phyloP scores from a whole-genome alignment of 2,797 vertebrate genomes.

The Sebastes minor region DNA sequence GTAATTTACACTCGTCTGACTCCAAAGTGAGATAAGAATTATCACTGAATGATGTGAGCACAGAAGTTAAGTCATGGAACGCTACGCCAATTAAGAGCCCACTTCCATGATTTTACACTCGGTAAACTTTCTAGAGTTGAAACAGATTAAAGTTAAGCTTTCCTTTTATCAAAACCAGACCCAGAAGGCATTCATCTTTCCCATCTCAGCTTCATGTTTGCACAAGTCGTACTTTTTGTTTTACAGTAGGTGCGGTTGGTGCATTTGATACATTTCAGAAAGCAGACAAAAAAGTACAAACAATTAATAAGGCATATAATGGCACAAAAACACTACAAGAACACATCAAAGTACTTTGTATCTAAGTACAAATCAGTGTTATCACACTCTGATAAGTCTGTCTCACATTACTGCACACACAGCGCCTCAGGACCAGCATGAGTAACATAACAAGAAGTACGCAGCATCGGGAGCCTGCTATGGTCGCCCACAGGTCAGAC shows the following conservation, averaged over 20 bases:
- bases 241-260: slow-evolving; percentile 31
- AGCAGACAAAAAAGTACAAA: slow-evolving; percentile 41
- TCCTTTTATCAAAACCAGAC: slow-evolving; percentile 41
- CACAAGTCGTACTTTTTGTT: slow-evolving; percentile 32
- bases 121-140: slow-evolving; percentile 44
- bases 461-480: background rate
- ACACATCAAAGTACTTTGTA: slow-evolving; percentile 55
- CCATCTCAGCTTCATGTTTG: slow-evolving; percentile 42
- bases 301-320: slow-evolving; percentile 43
- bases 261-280: slow-evolving; percentile 55
- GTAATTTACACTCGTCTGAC: slow-evolving; percentile 48
- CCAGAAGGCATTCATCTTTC: slow-evolving; percentile 48
- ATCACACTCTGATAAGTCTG: slow-evolving; percentile 26
- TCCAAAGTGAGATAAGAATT: slow-evolving; percentile 60
- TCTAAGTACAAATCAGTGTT: slow-evolving; percentile 42
- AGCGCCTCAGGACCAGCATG: slow-evolving; percentile 15
- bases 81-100: slow-evolving; percentile 61
- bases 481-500: background rate
- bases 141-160: slow-evolving; percentile 59
- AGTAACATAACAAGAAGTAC: slow-evolving; percentile 9
- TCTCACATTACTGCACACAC: background rate
- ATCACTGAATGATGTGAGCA: slow-evolving; percentile 56
- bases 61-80: slow-evolving; percentile 53
- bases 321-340: slow-evolving; percentile 9
- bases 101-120: slow-evolving; percentile 64